Base-by-base conservation (phyloP, 2,888 invertebrate species). In the Drosophila nigricruria region DNA sequence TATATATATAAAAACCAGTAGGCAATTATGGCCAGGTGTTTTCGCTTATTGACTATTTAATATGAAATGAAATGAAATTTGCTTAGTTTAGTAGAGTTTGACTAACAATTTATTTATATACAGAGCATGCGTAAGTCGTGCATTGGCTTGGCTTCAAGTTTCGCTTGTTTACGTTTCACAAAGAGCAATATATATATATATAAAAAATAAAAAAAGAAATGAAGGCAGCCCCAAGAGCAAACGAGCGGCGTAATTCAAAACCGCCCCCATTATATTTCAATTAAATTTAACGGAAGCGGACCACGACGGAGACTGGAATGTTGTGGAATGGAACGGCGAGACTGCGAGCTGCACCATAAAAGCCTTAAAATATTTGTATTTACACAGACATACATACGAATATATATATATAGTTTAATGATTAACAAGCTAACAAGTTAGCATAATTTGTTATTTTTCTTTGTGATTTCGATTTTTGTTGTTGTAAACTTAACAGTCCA, bases 181-280 rank as follows among this genome's bases (percentile, higher is more conserved):
- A 77, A 68, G 79, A 69, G 79, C 61, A 66, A 73, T 67, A 68
- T 53, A 60, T 54, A 56, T 67, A 56, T 40, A 54, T 38, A 14
- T 14, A 49, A 54, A 23, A 54, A 52, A 56, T 54, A 27, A 20
- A 14, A 0, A 42, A 12, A 20, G 20, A 12, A 59, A 50, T 8
- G 65, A 62, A 62, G 53, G 42, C 71, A 66, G 43, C 43, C 38
- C 56, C 61, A 56, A 61, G 42, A 61, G 42, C 56, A 64, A 75
- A 60, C 59, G 62, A 68, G 71, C 84, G 58, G 68, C 82, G 79
- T 82, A 82, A 83, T 86, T 78, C 66, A 88, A 82, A 83, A 74
- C 84, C 81, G 83, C 83, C 87, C 76, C 81, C 88, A 84, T 84
- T 84, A 86, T 84, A 88, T 86, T 78, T 83, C 78, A 84, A 88